These are phyloP conservation scores for Arremon brunneinucha DNA, from an alignment of 2,797 vertebrate genomes.

Conservation along the genomic window DNA sequence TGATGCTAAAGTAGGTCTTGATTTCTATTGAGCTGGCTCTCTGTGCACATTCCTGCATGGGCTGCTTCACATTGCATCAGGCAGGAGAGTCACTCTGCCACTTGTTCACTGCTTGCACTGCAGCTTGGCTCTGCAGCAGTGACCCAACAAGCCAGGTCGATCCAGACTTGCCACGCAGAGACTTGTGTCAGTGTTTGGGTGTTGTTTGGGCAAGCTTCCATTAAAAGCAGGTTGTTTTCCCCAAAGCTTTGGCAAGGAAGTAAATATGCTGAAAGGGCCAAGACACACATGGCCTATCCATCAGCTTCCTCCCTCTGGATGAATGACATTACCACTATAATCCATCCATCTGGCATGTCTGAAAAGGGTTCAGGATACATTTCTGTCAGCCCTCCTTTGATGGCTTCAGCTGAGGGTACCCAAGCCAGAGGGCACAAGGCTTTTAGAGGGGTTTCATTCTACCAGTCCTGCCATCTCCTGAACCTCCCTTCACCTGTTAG, in stretches of 20 bases:
- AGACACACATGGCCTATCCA: background rate
- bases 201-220: background rate
- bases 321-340: background rate
- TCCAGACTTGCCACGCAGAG: background rate
- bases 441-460: background rate
- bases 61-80: background rate
- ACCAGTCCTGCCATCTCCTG: background rate
- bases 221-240: background rate
- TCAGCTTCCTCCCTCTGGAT: background rate
- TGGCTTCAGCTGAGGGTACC: background rate
- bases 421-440: background rate
- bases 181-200: background rate
- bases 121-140: accelerated
- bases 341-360: background rate
- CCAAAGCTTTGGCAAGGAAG: background rate
- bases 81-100: accelerated
- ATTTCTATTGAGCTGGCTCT: background rate
- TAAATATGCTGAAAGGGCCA: background rate
- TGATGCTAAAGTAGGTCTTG: background rate
- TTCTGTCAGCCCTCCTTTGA: background rate
- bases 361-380: background rate
- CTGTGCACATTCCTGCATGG: background rate
- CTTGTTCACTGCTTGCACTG: background rate
- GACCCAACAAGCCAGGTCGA: background rate
- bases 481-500: background rate